Percentiles rank a stretch among this genome's conserved stretches.
phyloP scores from a whole-genome alignment of 2,113 vertebrate genomes.

The Indicator maculatus region DNA sequence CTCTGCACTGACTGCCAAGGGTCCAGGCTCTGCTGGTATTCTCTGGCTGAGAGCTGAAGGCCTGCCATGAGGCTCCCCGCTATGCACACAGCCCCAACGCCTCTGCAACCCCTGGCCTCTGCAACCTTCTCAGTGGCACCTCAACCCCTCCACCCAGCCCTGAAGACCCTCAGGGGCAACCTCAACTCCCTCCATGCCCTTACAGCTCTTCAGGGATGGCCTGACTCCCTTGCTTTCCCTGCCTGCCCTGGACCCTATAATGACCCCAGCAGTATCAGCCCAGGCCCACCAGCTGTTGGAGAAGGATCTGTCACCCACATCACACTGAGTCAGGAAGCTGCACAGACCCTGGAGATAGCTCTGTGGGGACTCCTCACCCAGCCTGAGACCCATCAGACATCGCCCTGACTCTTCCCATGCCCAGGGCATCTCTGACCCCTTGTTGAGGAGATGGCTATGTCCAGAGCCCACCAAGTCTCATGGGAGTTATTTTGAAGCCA shows the following conservation, averaged over 20 bases:
- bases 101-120: fast-evolving
- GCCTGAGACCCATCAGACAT: neutral
- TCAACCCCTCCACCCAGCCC: neutral
- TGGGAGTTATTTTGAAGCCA: neutral
- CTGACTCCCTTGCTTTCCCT: fast-evolving
- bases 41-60: fast-evolving
- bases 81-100: fast-evolving
- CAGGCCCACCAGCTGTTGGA: fast-evolving
- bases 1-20: fast-evolving
- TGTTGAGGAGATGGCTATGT: fast-evolving
- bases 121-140: neutral
- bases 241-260: fast-evolving
- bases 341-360: neutral
- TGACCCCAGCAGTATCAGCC: neutral
- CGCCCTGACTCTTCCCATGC: no score
- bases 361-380: fast-evolving
- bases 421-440: neutral
- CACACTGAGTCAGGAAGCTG: neutral
- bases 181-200: neutral
- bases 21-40: fast-evolving
- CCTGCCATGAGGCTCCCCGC: fast-evolving
- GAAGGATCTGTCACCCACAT: neutral
- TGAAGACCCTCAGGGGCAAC: neutral
- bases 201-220: neutral
- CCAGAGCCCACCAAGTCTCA: neutral